phyloP scores from a whole-genome alignment of 2,888 invertebrate genomes.

The Cryptus viduatorius region DNA sequence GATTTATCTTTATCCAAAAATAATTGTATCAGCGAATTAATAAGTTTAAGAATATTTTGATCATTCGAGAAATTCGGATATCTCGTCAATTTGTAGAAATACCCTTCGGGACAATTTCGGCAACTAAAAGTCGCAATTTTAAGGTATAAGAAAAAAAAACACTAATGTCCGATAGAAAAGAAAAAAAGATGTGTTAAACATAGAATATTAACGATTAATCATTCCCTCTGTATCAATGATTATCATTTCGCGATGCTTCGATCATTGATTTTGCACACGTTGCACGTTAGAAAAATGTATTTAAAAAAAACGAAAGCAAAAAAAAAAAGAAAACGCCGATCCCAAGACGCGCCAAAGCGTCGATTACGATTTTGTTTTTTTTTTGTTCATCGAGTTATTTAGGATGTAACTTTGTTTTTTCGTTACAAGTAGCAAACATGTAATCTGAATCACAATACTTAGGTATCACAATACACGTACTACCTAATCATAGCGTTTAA shows the following conservation, averaged over 20 bases:
- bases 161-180: constrained; percentile 5
- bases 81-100: constrained; percentile 38
- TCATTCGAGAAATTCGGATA: constrained; percentile 21
- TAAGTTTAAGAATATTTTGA: constrained; percentile 1
- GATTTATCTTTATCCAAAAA: constrained; percentile 25
- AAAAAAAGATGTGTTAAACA: constrained; percentile 47
- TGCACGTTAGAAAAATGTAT: constrained; percentile 57
- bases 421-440: constrained; percentile 43
- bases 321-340: neutral
- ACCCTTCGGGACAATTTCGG: constrained; percentile 37
- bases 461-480: constrained; percentile 62
- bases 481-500: constrained; percentile 67
- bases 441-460: constrained; percentile 42
- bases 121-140: constrained; percentile 34
- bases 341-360: constrained; percentile 30
- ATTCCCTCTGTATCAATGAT: constrained; percentile 58
- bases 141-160: constrained; percentile 18
- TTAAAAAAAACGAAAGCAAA: neutral
- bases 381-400: constrained; percentile 22
- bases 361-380: constrained; percentile 18
- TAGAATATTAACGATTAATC: constrained; percentile 60
- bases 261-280: constrained; percentile 41
- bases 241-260: constrained; percentile 49
- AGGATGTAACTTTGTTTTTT: constrained; percentile 31
- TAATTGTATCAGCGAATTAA: constrained; percentile 16